Percentiles rank a stretch among this genome's conserved stretches.
These are phyloP conservation scores for Drosophila ogumai DNA, from an alignment of 1,140 invertebrate genomes.

Conservation along the genomic window DNA sequence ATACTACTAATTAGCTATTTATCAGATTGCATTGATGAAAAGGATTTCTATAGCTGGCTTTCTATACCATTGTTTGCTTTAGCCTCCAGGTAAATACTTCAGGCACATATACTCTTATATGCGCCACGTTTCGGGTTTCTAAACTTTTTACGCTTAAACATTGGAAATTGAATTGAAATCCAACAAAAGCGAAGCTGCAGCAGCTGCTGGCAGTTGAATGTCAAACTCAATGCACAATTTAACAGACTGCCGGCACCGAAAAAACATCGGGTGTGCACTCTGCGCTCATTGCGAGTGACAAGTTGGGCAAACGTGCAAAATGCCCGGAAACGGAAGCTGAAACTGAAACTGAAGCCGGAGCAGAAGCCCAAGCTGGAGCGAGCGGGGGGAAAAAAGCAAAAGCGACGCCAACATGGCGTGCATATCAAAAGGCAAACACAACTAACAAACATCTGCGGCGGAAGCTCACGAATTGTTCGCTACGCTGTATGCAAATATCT, in stretches of 20 bases:
- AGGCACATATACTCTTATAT: neutral
- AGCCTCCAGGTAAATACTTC: neutral
- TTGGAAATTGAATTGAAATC: conserved; percentile 24
- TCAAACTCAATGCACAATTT: conserved; percentile 53
- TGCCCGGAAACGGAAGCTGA: conserved; percentile 61
- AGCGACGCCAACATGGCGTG: conserved; percentile 57
- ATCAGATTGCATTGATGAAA: neutral
- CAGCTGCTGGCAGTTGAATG: conserved; percentile 50
- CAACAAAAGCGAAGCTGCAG: conserved; percentile 38
- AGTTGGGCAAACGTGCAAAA: conserved; percentile 74
- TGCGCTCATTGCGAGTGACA: conserved; percentile 62
- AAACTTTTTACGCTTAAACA: neutral
- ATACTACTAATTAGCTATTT: neutral
- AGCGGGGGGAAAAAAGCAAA: neutral
- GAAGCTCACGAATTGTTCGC: conserved; percentile 40
- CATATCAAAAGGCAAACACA: conserved; percentile 67
- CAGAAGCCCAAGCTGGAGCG: neutral
- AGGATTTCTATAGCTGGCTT: neutral
- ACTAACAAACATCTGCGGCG: conserved; percentile 65
- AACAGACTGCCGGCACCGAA: conserved; percentile 36
- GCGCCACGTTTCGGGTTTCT: neutral
- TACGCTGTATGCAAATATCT: conserved; percentile 65
- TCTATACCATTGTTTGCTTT: neutral
- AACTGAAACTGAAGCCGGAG: conserved; percentile 22
- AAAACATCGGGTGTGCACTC: conserved; percentile 27